Conservation (phyloP, 1,140 invertebrate genomes). For the Phenacoccus solenopsis region DNA sequence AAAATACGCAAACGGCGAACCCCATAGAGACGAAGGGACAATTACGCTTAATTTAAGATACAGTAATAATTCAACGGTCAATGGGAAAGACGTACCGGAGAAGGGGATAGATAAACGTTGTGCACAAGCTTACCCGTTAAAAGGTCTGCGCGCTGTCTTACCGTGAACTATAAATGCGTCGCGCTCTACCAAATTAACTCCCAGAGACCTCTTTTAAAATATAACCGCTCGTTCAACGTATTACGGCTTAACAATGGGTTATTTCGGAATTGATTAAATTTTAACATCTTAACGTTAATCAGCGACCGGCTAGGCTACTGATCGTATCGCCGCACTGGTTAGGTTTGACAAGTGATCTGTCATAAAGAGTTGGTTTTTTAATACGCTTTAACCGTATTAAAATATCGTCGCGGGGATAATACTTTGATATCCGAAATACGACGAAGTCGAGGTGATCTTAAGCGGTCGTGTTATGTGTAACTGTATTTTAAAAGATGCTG, state of each 20-base stretch:
- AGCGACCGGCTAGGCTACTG: no score
- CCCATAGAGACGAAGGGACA: neutral
- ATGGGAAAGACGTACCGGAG: neutral
- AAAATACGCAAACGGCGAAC: no score
- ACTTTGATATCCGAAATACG: no score
- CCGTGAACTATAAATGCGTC: neutral
- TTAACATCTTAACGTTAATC: neutral
- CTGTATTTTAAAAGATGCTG: no score
- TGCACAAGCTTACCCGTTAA: neutral
- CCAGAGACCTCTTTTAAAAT: neutral
- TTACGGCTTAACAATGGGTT: neutral
- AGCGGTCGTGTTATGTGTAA: no score
- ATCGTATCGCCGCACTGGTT: no score
- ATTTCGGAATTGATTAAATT: neutral
- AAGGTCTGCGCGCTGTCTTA: neutral
- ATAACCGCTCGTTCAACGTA: neutral
- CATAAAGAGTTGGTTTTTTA: no score
- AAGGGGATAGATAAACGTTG: neutral
- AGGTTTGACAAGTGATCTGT: no score
- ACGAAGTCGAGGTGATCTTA: no score
- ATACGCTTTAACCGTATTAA: no score
- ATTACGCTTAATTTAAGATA: neutral
- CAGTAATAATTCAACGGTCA: conserved; percentile 1
- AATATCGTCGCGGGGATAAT: no score
- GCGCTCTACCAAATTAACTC: neutral